Percentiles rank a stretch among this genome's conserved stretches.
Conservation (phyloP, 2,113 vertebrate genomes). For the Motacilla tschutschensis region DNA sequence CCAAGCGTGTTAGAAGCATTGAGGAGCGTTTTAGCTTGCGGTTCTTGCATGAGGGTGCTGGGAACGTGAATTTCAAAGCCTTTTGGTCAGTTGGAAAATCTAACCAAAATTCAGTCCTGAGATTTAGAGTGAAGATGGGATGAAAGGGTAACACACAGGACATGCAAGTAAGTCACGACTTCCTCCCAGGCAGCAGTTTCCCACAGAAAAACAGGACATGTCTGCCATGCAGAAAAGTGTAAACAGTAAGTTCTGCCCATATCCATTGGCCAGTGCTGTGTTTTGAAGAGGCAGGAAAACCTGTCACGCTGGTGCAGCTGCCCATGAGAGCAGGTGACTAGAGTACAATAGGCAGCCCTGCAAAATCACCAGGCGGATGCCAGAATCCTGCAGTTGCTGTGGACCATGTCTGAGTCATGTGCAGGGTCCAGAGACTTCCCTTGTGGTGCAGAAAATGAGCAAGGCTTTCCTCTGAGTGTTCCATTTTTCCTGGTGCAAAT, state of each 20-base stretch:
- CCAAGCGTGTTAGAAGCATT: neutral
- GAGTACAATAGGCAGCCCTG: conserved; percentile 7
- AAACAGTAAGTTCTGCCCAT: neutral
- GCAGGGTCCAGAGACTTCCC: conserved; percentile 19
- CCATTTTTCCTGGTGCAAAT: conserved; percentile 35
- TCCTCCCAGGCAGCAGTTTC: conserved; percentile 8
- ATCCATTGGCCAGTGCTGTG: neutral
- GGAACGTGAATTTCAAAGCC: neutral
- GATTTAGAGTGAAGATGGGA: neutral
- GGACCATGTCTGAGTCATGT: conserved; percentile 25
- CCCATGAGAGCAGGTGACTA: neutral
- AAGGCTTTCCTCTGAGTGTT: conserved; percentile 8
- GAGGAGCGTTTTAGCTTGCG: neutral
- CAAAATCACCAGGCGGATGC: conserved; percentile 13
- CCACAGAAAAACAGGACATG: conserved; percentile 22
- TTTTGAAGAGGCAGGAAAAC: conserved; percentile 50
- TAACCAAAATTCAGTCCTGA: neutral
- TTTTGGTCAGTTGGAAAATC: neutral
- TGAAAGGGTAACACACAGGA: neutral
- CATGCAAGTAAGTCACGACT: neutral
- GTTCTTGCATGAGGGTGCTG: neutral
- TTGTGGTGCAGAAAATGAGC: conserved; percentile 16
- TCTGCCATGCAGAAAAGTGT: neutral
- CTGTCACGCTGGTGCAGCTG: conserved; percentile 17
- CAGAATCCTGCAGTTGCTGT: conserved; percentile 9